A percentile compares a stretch with the other conserved stretches of the same genome.
Conservation (phyloP, 2,888 invertebrate species). For the Epirrhoe alternata region DNA sequence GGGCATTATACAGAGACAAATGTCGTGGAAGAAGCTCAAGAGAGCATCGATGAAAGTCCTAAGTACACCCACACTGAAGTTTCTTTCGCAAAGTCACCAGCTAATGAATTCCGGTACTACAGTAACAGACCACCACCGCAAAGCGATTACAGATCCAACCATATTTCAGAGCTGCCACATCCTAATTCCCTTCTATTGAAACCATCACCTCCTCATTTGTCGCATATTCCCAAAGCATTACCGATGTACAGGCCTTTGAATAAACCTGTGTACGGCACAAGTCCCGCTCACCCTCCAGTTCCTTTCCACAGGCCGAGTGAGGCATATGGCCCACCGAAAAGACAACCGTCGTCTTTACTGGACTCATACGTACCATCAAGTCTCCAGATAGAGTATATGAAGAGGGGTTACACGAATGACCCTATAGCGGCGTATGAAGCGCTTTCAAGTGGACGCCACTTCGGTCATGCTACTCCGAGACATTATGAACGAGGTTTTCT, state of each 20-base stretch:
- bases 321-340: constrained; percentile 58
- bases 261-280: constrained; percentile 68
- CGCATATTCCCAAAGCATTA: constrained; percentile 74
- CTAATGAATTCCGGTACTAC: constrained; percentile 66
- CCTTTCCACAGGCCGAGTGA: constrained; percentile 61
- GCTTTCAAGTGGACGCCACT: constrained; percentile 66
- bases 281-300: constrained; percentile 50
- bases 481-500: constrained; percentile 77
- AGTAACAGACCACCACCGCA: constrained; percentile 64
- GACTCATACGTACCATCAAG: constrained; percentile 87
- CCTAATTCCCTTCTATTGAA: constrained; percentile 70
- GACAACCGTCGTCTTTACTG: constrained; percentile 80
- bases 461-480: constrained; percentile 58
- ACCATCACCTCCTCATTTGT: constrained; percentile 63
- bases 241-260: constrained; percentile 69
- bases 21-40: constrained; percentile 60
- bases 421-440: constrained; percentile 75
- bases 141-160: constrained; percentile 61
- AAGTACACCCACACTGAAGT: constrained; percentile 64
- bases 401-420: constrained; percentile 74
- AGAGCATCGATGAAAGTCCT: constrained; percentile 58
- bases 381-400: constrained; percentile 78
- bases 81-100: constrained; percentile 53
- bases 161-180: constrained; percentile 65
- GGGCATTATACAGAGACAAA: constrained; percentile 63